phyloP scores from a whole-genome alignment of 2,888 invertebrate genomes.

The Drosophila picticornis region DNA sequence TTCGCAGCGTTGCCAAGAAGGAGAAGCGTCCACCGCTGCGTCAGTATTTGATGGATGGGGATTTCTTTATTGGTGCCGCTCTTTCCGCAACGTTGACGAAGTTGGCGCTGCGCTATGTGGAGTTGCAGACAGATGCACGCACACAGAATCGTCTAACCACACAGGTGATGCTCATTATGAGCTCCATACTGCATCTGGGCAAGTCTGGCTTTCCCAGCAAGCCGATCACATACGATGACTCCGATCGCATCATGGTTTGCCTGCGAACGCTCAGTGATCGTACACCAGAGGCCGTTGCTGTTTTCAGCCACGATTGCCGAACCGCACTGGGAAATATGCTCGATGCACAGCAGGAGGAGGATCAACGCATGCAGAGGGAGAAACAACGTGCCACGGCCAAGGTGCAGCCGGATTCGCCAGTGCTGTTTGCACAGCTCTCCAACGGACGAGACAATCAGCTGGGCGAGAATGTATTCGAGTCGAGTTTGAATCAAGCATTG shows the following conservation, averaged over 20 bases:
- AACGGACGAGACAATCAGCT: conserved; percentile 88
- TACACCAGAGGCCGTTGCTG: conserved; percentile 88
- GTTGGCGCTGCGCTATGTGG: conserved; percentile 91
- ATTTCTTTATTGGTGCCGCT: conserved; percentile 97
- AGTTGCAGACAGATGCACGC: conserved; percentile 84
- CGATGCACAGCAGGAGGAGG: conserved; percentile 89
- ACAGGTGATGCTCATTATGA: conserved; percentile 94
- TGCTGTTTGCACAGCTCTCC: conserved; percentile 92
- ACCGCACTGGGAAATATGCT: conserved; percentile 93
- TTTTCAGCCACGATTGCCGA: conserved; percentile 91
- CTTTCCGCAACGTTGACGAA: conserved; percentile 96
- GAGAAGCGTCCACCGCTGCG: conserved; percentile 92
- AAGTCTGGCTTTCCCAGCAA: conserved; percentile 90
- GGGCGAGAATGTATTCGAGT: conserved; percentile 93
- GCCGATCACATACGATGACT: conserved; percentile 97
- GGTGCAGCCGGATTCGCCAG: conserved; percentile 94
- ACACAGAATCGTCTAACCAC: conserved; percentile 88
- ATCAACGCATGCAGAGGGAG: conserved; percentile 86
- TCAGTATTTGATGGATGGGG: conserved; percentile 96
- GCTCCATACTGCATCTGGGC: conserved; percentile 94
- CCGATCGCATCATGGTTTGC: conserved; percentile 94
- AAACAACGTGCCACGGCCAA: conserved; percentile 89
- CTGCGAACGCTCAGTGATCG: conserved; percentile 90
- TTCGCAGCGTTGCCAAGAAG: conserved; percentile 86
- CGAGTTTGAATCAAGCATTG: conserved; percentile 95